Conservation (phyloP, 1,140 invertebrate species). For the Leptopilina clavipes region DNA sequence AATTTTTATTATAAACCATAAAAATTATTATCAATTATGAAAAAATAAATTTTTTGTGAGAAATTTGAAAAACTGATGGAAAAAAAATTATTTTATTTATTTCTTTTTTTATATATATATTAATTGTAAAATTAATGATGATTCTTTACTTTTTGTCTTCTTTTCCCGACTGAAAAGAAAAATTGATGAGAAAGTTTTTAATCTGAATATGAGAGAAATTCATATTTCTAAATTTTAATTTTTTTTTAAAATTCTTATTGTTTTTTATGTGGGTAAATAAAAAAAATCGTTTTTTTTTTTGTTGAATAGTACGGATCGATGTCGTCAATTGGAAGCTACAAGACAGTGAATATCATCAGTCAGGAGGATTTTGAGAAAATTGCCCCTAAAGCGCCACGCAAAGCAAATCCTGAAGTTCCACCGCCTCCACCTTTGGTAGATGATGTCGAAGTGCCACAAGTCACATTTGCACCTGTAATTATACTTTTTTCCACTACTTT, state of each 20-base stretch:
- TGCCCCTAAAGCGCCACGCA: constrained; percentile 78
- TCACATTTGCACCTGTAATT: constrained; percentile 58
- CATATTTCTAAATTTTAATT: not conserved
- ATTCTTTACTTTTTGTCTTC: constrained; percentile 60
- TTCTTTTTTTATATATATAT: not conserved
- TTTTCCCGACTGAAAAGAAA: constrained; percentile 61
- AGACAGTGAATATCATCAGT: constrained; percentile 92
- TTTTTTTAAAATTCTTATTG: not conserved
- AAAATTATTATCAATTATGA: no score
- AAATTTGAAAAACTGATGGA: no score
- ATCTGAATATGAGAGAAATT: constrained; percentile 38
- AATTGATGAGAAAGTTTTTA: constrained; percentile 41
- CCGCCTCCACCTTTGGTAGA: constrained; percentile 84
- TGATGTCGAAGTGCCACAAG: constrained; percentile 64
- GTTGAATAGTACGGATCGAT: constrained; percentile 65
- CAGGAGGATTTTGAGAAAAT: constrained; percentile 92
- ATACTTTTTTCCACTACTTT: constrained; percentile 34
- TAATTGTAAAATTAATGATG: constrained; percentile 47
- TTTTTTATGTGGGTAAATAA: constrained; percentile 2
- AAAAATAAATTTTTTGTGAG: no score
- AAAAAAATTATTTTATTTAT: no score
- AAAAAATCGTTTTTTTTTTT: constrained; percentile 12
- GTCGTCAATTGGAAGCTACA: constrained; percentile 79
- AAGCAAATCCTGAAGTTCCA: constrained; percentile 81
- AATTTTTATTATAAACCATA: no score